Evolutionary conservation across 2,113 vertebrate species (phyloP), one percentile per base, ranked within the genome.

Genomic region (Phylloscopus whistleri): DNA sequence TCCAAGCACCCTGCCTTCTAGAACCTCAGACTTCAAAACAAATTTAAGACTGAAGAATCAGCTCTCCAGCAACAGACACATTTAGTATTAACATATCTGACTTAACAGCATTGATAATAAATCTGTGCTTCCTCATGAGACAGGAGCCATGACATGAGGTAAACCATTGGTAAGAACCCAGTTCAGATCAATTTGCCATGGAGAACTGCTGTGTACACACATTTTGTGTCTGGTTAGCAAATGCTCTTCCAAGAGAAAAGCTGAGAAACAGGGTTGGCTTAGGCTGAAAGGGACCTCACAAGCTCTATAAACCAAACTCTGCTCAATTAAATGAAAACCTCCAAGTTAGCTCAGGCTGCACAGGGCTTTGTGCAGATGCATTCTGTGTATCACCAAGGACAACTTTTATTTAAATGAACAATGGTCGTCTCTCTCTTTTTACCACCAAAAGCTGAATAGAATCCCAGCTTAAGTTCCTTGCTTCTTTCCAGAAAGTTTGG

Each of bases 351-450:
- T 75, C 43, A 56, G 21, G 48, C 87, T 77, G 46, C 67, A 48
- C 24, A 67, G 52, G n/a, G 30, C 53, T 95, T 89, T 89, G 48
- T 55, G 39, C 43, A 63, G 51, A 20, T 74, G 64, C 64, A 67
- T 94, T 95, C 72, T 81, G 28, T 51, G 10, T 46, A 81, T 93
- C 92, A 92, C 83, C 79, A 94, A 84, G 93, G 88, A 94, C 90
- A 97, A 95, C 95, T 88, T 90, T 77, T 74, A 93, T 92, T 63
- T 33, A 74, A 58, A 81, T 16, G 39, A 92, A 92, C 83, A 93
- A 94, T 27, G 52, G n/a, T 81, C 8, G 51, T 49, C 79, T 79
- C 58, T 92, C 68, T 63, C 19, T 44, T 93, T 85, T 62, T 76
- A 37, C 17, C 37, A 13, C 1, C 22, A 72, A 86, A 86, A 77